These are phyloP conservation scores for Proterorhinus semilunaris DNA, from an alignment of 2,113 vertebrate species.

Conservation along the genomic window DNA sequence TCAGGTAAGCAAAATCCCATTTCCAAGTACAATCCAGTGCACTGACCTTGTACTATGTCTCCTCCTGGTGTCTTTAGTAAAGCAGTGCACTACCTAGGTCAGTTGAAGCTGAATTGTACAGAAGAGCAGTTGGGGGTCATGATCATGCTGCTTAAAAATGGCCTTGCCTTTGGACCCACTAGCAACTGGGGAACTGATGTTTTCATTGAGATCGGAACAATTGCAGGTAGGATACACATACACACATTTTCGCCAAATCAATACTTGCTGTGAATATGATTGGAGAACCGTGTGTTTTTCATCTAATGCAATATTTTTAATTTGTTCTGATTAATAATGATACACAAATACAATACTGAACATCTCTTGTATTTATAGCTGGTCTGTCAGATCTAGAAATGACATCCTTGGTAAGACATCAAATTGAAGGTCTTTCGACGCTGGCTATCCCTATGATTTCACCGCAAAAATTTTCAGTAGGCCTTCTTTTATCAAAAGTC, in stretches of 20 bases:
- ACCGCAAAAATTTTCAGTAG: conserved; percentile 76
- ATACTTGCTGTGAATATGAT: no score
- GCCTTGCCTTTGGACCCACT: conserved; percentile 71
- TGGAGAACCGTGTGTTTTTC: no score
- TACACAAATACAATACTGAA: neutral
- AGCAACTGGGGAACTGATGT: conserved; percentile 76
- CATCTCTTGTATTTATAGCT: conserved; percentile 51
- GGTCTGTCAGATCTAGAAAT: conserved; percentile 79
- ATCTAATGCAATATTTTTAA: no score
- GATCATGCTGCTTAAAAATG: conserved; percentile 64
- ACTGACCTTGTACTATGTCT: conserved; percentile 16
- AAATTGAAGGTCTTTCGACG: conserved; percentile 78
- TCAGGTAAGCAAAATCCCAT: conserved; percentile 67
- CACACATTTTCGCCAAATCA: neutral
- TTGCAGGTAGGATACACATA: conserved; percentile 69
- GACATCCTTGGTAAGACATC: conserved; percentile 77
- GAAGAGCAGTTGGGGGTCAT: conserved; percentile 73
- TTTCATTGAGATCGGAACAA: conserved; percentile 79
- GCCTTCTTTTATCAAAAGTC: conserved; percentile 19
- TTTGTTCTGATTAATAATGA: no score
- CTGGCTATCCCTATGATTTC: conserved; percentile 72
- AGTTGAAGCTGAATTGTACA: conserved; percentile 71
- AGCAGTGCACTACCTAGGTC: conserved; percentile 74
- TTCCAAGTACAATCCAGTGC: neutral
- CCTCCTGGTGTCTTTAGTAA: conserved; percentile 68